Evolutionary conservation across 2,797 vertebrate species (phyloP), one percentile per base, ranked within the genome.

Genomic region (Megalops cyprinoides): DNA sequence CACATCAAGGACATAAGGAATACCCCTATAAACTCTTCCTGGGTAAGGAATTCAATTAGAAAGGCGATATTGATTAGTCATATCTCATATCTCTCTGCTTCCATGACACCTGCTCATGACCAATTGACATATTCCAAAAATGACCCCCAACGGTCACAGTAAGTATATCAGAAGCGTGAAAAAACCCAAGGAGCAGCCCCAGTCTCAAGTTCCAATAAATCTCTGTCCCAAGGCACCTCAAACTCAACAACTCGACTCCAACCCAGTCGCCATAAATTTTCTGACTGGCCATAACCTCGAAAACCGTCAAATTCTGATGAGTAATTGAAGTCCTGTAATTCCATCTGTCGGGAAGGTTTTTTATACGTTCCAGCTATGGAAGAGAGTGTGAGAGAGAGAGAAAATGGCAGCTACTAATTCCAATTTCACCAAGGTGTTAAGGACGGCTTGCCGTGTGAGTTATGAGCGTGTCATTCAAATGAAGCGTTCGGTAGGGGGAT

Each of bases 261-360:
- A 74, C n/a, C 74, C 79, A 49, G 25, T 62, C 25, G 53, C 18
- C 42, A 80, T 80, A 75, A 62, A 75, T 80, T 75, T 60, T 80
- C 49, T 83, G 83, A 86, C 83, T 58, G 74, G 83, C 86, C 84
- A 88, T 87, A 90, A 88, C 85, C 82, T 76, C 80, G 79, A 80
- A 84, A 84, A 84, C 85, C 88, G 87, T 89, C 89, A 88, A 77
- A 83, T 82, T 62, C 77, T 79, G 79, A 88, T 85, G 84, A 90
- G 81, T 84, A 82, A 85, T 78, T 83, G 84, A 86, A 85, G 67
- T 62, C n/a, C 79, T 79, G 37, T 76, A 79, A 76, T 65, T 78
- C 86, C 83, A 81, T 76, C 74, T 87, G 88, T 85, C 88, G 86
- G n/a, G 18, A 39, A 76, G 42, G 71, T 80, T 81, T 86, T 87